A percentile compares a stretch with the other conserved stretches of the same genome.
These are phyloP conservation scores for Heliconius charithonia DNA, from an alignment of 2,888 invertebrate genomes.

Conservation along the genomic window DNA sequence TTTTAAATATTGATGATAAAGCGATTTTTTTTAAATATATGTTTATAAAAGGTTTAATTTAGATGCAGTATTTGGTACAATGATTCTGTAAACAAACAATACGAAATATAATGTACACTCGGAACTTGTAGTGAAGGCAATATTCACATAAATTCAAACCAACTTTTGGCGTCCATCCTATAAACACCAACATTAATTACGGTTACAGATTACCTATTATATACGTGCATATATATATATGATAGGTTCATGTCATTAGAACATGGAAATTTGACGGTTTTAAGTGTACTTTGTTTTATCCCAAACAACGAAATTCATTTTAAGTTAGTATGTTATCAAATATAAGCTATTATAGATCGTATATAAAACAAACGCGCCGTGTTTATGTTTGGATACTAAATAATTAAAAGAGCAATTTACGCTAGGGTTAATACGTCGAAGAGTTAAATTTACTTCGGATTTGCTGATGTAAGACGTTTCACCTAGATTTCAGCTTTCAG, in stretches of 20 bases:
- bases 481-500: conserved; percentile 77
- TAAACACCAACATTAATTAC: conserved; percentile 10
- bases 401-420: conserved; percentile 51
- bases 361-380: neutral
- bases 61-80: neutral
- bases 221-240: neutral
- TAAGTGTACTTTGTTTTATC: neutral
- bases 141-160: conserved; percentile 18
- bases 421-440: conserved; percentile 68
- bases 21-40: neutral
- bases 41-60: neutral
- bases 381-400: neutral
- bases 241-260: neutral
- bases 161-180: conserved; percentile 18
- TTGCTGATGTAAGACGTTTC: conserved; percentile 82
- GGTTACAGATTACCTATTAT: neutral
- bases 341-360: neutral
- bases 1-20: no score
- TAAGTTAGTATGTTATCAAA: neutral
- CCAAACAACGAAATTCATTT: neutral
- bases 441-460: conserved; percentile 79
- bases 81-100: conserved; percentile 7
- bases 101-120: neutral
- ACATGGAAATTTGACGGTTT: neutral
- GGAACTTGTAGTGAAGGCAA: conserved; percentile 12